Conservation (phyloP, 1,140 invertebrate species). For the Sycobia sp. region DNA sequence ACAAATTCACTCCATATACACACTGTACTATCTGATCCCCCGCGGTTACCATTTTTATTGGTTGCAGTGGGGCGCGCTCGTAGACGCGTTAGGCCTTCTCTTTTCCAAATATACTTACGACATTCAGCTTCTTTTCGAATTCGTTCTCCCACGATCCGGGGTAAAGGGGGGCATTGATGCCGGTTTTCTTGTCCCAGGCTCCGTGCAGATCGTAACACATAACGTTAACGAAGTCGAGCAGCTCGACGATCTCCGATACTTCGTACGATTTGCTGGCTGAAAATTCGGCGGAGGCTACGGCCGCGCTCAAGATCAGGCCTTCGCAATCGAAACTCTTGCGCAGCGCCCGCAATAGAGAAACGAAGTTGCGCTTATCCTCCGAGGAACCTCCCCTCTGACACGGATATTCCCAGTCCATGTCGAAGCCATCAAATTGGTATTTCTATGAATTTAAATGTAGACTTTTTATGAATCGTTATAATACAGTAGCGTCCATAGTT, state of each 20-base stretch:
- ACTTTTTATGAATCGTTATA: no score
- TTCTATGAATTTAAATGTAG: no score
- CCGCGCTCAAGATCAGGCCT: conserved; percentile 59
- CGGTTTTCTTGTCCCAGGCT: conserved; percentile 66
- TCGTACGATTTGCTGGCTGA: conserved; percentile 64
- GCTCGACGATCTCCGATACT: conserved; percentile 58
- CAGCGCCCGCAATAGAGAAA: conserved; percentile 60
- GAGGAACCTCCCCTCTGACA: conserved; percentile 69
- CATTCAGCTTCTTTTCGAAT: conserved; percentile 58
- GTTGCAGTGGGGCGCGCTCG: no score
- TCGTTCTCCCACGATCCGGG: conserved; percentile 58
- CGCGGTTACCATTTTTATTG: no score
- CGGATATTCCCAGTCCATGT: conserved; percentile 85
- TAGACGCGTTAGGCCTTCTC: no score
- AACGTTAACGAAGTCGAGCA: conserved; percentile 71
- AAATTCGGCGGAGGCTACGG: conserved; percentile 58
- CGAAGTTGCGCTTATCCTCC: conserved; percentile 60
- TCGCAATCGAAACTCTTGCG: conserved; percentile 57
- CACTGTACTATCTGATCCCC: no score
- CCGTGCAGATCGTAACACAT: conserved; percentile 76
- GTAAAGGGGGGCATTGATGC: conserved; percentile 67
- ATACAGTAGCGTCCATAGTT: no score
- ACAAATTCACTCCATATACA: no score
- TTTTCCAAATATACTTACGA: conserved; percentile 45
- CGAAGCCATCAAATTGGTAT: conserved; percentile 79